Evolutionary conservation across 23 tunicate genomes (phyloP).

Genomic region (Pegea sp.): DNA sequence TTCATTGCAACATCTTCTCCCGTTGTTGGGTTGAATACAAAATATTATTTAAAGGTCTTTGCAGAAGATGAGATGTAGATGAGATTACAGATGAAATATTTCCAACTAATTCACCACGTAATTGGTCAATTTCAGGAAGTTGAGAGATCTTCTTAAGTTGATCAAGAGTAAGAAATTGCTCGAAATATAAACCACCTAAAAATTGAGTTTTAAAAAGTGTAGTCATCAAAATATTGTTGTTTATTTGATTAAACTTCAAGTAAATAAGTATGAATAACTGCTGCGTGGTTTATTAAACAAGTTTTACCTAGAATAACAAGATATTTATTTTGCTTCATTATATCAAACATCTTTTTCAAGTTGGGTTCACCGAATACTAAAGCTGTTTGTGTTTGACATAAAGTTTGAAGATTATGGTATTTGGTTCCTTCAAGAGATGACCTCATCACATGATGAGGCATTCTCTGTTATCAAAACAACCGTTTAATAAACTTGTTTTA

Average conservation of each 20-base stretch:
- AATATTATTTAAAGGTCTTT: not conserved
- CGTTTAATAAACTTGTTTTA: too few relatives aligned
- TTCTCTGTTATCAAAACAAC: too few relatives aligned
- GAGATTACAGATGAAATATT: not conserved
- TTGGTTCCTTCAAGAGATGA: not conserved
- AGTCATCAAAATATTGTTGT: too few relatives aligned
- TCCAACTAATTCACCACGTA: not conserved
- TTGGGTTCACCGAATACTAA: not conserved
- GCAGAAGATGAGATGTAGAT: not conserved
- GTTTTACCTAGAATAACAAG: too few relatives aligned
- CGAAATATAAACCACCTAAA: not conserved
- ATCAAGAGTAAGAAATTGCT: not conserved
- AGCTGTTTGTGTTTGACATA: not conserved
- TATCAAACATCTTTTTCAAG: not conserved
- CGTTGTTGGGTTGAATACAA: not conserved
- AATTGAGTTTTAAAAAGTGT: too few relatives aligned
- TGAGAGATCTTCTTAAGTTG: not conserved
- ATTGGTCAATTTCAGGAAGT: not conserved
- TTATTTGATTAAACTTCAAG: too few relatives aligned
- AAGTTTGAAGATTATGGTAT: not conserved
- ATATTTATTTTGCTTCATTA: not conserved
- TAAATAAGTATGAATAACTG: too few relatives aligned
- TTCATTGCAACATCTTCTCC: too few relatives aligned
- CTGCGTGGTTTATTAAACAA: too few relatives aligned
- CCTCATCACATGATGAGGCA: constrained; percentile 1